Evolutionary conservation across 2,888 invertebrate genomes (phyloP).

Genomic region (Cacoxenus indagator): DNA sequence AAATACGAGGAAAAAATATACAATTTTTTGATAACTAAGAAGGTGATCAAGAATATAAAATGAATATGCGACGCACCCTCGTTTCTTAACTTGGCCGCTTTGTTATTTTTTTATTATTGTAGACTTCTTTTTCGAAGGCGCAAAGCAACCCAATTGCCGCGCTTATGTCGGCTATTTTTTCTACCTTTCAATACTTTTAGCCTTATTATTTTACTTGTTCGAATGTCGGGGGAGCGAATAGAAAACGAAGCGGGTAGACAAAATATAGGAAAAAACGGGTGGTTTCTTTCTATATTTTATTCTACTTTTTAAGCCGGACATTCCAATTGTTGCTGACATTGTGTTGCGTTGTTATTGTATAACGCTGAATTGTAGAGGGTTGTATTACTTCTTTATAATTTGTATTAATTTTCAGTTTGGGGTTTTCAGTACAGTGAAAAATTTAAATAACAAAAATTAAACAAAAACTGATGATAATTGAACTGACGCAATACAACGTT

Average conservation of each 20-base stretch:
- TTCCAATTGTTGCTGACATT: slow-evolving; percentile 42
- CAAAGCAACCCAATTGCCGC: slow-evolving; percentile 52
- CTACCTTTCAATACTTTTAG: background rate
- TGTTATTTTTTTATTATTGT: background rate
- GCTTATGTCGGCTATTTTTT: slow-evolving; percentile 34
- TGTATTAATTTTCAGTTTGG: no score
- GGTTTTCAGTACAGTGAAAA: no score
- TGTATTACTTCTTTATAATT: no score
- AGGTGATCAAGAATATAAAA: slow-evolving; percentile 57
- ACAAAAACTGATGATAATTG: no score
- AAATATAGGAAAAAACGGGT: slow-evolving; percentile 31
- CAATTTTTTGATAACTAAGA: slow-evolving; percentile 54
- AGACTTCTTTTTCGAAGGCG: slow-evolving; percentile 43
- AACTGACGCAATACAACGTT: no score
- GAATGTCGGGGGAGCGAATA: background rate
- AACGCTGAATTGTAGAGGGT: background rate
- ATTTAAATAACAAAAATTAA: no score
- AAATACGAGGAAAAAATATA: slow-evolving; percentile 42
- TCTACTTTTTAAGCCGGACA: slow-evolving; percentile 51
- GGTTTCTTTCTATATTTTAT: slow-evolving; percentile 1
- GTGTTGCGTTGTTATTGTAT: slow-evolving; percentile 34
- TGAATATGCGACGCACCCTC: slow-evolving; percentile 57
- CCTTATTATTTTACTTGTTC: background rate
- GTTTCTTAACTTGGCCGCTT: slow-evolving; percentile 40
- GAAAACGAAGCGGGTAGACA: slow-evolving; percentile 32